A percentile compares a stretch with the other conserved stretches of the same genome.
These are phyloP conservation scores for Drosophila seguyi DNA, from an alignment of 1,140 invertebrate species.

Conservation along the genomic window DNA sequence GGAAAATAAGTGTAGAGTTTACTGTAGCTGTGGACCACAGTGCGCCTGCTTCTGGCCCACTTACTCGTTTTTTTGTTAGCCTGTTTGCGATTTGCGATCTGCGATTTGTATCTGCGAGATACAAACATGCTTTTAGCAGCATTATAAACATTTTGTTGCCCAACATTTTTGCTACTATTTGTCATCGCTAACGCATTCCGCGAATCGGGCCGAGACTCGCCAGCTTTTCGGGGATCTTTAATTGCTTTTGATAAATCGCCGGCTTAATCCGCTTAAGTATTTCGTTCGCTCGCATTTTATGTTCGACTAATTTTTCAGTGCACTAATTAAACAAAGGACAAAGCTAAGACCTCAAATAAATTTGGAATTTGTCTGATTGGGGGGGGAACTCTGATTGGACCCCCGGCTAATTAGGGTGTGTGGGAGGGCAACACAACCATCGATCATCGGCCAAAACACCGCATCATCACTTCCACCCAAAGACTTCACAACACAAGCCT, in stretches of 20 bases:
- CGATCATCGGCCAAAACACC: slow-evolving; percentile 57
- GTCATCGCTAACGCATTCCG: slow-evolving; percentile 75
- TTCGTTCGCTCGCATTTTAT: slow-evolving; percentile 17
- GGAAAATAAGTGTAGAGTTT: neutral
- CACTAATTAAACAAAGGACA: slow-evolving; percentile 83
- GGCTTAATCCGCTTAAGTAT: slow-evolving; percentile 81
- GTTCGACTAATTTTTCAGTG: slow-evolving; percentile 73
- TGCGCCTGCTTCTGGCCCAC: slow-evolving; percentile 56
- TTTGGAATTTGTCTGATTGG: slow-evolving; percentile 61
- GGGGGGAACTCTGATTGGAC: slow-evolving; percentile 16
- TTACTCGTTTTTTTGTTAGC: slow-evolving; percentile 22
- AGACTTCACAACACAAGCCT: slow-evolving; percentile 42
- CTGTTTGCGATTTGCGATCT: slow-evolving; percentile 48
- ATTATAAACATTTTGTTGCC: slow-evolving; percentile 81
- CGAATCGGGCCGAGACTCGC: slow-evolving; percentile 57
- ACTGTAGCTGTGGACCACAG: slow-evolving; percentile 30
- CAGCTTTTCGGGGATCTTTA: slow-evolving; percentile 64
- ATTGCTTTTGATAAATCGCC: slow-evolving; percentile 83
- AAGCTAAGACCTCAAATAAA: slow-evolving; percentile 73
- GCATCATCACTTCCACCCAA: slow-evolving; percentile 57
- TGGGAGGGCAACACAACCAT: slow-evolving; percentile 44
- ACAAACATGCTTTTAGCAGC: slow-evolving; percentile 82
- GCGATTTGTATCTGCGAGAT: slow-evolving; percentile 74
- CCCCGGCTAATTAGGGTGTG: slow-evolving; percentile 71
- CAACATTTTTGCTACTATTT: slow-evolving; percentile 83